Percentiles rank a stretch among this genome's conserved stretches.
Conservation (phyloP, 2,888 invertebrate species). For the Drosophila nr. fundita region DNA sequence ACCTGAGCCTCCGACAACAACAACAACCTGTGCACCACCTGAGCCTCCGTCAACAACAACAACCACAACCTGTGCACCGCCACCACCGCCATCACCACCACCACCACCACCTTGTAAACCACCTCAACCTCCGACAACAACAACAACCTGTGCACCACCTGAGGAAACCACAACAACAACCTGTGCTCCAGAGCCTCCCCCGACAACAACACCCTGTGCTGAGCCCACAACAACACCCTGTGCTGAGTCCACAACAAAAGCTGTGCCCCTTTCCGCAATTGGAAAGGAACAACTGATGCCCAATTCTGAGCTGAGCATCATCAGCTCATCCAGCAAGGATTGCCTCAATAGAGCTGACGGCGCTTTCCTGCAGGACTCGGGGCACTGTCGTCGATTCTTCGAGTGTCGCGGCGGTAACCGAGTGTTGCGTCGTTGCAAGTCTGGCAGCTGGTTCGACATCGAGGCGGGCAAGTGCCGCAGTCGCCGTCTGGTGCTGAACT, state of each 20-base stretch:
- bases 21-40: constrained; percentile 8
- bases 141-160: neutral
- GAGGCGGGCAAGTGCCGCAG: constrained; percentile 47
- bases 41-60: neutral
- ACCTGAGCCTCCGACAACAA: neutral
- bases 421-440: constrained; percentile 37
- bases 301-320: constrained; percentile 1
- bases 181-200: neutral
- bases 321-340: constrained; percentile 34
- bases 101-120: neutral
- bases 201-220: constrained; percentile 5
- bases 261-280: neutral
- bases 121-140: neutral
- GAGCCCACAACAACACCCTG: constrained; percentile 7
- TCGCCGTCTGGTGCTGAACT: constrained; percentile 51
- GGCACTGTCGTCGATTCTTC: constrained; percentile 61
- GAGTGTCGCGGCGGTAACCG: constrained; percentile 48
- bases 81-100: constrained; percentile 4
- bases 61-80: neutral
- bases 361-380: constrained; percentile 46
- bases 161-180: neutral
- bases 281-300: neutral
- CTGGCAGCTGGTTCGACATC: constrained; percentile 60
- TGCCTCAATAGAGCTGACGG: constrained; percentile 50
- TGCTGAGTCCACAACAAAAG: neutral